phyloP scores from a whole-genome alignment of 1,140 invertebrate species.

The Stenopsyche tienmushanensis region DNA sequence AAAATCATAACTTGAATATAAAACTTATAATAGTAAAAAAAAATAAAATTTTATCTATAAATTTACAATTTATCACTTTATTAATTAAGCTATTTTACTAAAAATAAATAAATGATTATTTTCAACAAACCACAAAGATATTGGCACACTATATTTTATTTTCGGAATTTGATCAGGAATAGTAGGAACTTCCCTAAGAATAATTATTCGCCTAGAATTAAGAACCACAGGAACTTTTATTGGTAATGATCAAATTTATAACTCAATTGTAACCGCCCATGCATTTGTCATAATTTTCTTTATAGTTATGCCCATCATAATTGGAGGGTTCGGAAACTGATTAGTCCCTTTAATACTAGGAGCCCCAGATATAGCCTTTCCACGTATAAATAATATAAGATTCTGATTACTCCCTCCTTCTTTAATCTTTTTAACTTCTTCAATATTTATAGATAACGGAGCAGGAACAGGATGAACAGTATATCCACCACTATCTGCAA shows the following conservation, averaged over 20 bases:
- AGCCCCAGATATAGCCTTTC: conserved; percentile 72
- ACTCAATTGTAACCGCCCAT: conserved; percentile 70
- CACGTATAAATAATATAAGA: conserved; percentile 77
- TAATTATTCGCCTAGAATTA: conserved; percentile 70
- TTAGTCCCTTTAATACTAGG: conserved; percentile 71
- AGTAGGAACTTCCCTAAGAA: conserved; percentile 62
- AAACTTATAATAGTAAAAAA: conserved; percentile 48
- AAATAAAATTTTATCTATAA: conserved; percentile 55
- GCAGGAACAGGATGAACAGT: conserved; percentile 68
- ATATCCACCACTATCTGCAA: conserved; percentile 64
- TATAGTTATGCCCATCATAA: conserved; percentile 75
- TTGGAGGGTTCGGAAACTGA: conserved; percentile 80
- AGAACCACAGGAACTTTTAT: conserved; percentile 60
- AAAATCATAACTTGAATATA: conserved; percentile 54
- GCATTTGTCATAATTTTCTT: conserved; percentile 80
- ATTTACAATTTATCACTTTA: conserved; percentile 60
- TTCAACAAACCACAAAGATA: conserved; percentile 77
- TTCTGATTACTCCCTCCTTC: conserved; percentile 70
- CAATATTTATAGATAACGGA: conserved; percentile 61
- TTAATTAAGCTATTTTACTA: conserved; percentile 55
- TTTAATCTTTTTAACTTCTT: conserved; percentile 59
- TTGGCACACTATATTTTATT: conserved; percentile 73
- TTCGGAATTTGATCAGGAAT: conserved; percentile 68
- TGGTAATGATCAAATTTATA: conserved; percentile 70
- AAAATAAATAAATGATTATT: conserved; percentile 58